Conservation (phyloP, 2,113 vertebrate genomes). For the Calypte anna region DNA sequence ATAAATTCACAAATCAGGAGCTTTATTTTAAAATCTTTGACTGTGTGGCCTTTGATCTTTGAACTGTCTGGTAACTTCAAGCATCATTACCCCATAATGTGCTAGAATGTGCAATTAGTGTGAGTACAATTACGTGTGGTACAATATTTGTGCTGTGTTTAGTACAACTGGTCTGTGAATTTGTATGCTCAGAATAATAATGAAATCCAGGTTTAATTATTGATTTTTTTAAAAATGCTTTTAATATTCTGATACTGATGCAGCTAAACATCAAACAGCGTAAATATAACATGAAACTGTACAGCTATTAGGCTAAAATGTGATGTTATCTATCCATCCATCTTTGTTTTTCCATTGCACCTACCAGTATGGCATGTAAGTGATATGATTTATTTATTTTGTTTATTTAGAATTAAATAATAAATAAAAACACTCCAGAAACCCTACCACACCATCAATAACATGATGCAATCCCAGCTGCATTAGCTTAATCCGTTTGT, state of each 20-base stretch:
- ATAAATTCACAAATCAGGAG: constrained; percentile 49
- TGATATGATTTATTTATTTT: constrained; percentile 28
- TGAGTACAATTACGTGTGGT: background rate
- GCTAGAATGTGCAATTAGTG: constrained; percentile 51
- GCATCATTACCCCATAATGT: constrained; percentile 56
- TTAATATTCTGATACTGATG: background rate
- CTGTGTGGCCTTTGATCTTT: constrained; percentile 45
- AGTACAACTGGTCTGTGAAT: background rate
- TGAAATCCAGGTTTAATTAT: constrained; percentile 31
- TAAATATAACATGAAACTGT: constrained; percentile 5
- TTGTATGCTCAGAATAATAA: constrained; percentile 28
- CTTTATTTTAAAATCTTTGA: constrained; percentile 59
- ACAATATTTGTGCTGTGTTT: background rate
- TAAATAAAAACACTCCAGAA: background rate
- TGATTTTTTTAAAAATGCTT: background rate
- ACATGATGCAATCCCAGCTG: background rate
- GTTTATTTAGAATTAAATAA: constrained; percentile 13
- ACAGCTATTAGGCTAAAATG: background rate
- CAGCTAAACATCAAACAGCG: constrained; percentile 1
- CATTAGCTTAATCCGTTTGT: background rate
- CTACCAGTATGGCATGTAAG: background rate
- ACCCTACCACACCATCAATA: background rate
- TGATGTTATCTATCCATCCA: background rate
- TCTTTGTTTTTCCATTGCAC: background rate
- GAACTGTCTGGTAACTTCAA: constrained; percentile 64